These are phyloP conservation scores for Jaculus jaculus DNA, from an alignment of 2,113 vertebrate genomes.

Conservation along the genomic window DNA sequence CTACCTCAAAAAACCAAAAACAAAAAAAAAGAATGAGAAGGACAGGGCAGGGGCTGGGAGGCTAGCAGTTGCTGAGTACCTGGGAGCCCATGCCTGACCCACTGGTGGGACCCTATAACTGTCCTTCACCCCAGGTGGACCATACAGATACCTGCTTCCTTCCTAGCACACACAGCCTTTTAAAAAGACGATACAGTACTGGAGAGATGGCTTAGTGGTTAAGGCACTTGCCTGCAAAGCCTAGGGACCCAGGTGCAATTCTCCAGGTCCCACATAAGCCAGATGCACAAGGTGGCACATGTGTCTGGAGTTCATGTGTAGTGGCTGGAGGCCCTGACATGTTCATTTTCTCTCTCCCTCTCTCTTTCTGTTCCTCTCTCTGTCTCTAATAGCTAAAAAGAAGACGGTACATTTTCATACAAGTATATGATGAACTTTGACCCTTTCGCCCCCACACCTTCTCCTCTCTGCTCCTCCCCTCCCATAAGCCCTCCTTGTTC, in stretches of 20 bases:
- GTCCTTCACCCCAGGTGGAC: not conserved
- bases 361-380: too few species aligned
- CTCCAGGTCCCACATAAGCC: too few species aligned
- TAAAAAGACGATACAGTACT: not conserved
- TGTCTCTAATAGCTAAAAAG: too few species aligned
- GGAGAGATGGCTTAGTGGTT: too few species aligned
- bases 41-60: constrained; percentile 81
- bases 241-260: too few species aligned
- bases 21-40: constrained; percentile 86
- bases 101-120: fast-evolving
- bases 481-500: not conserved
- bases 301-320: too few species aligned
- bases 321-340: too few species aligned
- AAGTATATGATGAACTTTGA: not conserved
- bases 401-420: too few species aligned
- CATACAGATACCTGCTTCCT: not conserved
- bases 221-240: too few species aligned
- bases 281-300: too few species aligned
- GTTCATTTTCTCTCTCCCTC: too few species aligned
- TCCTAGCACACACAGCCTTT: not conserved
- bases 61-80: constrained; percentile 63
- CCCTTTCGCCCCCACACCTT: not conserved
- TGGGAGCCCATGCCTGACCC: not conserved
- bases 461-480: not conserved
- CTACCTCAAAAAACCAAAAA: too few species aligned